Conservation (phyloP, 1,140 invertebrate species). For the Drosophila burlai region DNA sequence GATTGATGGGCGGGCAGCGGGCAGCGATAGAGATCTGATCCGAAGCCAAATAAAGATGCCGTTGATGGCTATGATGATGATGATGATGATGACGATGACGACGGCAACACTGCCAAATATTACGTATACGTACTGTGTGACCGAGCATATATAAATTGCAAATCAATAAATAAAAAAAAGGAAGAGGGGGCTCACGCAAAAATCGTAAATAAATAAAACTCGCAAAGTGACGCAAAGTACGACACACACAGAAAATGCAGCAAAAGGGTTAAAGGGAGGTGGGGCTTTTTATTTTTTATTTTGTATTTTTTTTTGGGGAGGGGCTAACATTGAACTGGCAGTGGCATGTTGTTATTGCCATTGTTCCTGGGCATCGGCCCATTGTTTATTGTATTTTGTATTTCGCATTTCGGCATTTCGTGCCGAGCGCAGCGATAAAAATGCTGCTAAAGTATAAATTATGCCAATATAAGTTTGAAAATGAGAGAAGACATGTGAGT, state of each 20-base stretch:
- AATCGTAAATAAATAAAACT: slow-evolving; percentile 63
- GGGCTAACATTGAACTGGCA: slow-evolving; percentile 72
- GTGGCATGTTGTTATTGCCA: slow-evolving; percentile 38
- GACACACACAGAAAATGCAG: slow-evolving; percentile 29
- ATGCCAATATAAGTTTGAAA: slow-evolving; percentile 75
- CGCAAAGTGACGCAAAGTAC: slow-evolving; percentile 58
- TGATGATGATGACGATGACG: slow-evolving; percentile 35
- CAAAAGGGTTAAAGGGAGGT: slow-evolving; percentile 13
- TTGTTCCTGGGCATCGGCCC: slow-evolving; percentile 48
- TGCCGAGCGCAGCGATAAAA: slow-evolving; percentile 79
- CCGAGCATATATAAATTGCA: slow-evolving; percentile 60
- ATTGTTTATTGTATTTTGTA: slow-evolving; percentile 75
- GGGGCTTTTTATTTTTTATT: not conserved
- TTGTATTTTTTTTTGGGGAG: not conserved
- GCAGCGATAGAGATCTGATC: slow-evolving; percentile 8
- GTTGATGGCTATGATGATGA: slow-evolving; percentile 40
- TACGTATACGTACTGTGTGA: slow-evolving; percentile 30
- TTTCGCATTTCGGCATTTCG: slow-evolving; percentile 59
- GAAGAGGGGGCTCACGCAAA: slow-evolving; percentile 48
- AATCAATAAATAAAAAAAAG: slow-evolving; percentile 51
- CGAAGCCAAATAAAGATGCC: slow-evolving; percentile 25
- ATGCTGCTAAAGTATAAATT: slow-evolving; percentile 82
- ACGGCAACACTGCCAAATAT: slow-evolving; percentile 23
- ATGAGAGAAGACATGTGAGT: slow-evolving; percentile 22
- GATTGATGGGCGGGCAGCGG: slow-evolving; percentile 61